Conservation (phyloP, 1,140 invertebrate genomes). For the Helicoverpa zea region DNA sequence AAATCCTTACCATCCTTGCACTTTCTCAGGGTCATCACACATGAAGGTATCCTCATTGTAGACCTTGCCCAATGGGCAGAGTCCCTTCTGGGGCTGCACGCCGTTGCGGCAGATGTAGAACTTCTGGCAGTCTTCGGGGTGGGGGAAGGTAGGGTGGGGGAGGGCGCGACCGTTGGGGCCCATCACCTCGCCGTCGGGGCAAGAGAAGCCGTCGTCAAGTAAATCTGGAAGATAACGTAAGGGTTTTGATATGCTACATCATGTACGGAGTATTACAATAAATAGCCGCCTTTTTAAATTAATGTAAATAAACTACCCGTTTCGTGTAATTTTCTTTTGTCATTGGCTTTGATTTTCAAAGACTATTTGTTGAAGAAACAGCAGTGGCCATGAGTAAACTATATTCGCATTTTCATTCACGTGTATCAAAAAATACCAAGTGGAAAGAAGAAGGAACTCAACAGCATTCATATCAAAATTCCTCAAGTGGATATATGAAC, state of each 20-base stretch:
- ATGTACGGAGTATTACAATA: too few species aligned
- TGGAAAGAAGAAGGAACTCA: too few species aligned
- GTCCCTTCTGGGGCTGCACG: constrained; percentile 91
- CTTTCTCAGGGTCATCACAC: constrained; percentile 93
- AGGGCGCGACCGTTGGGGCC: constrained; percentile 90
- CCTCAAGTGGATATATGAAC: too few species aligned
- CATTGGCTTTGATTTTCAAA: too few species aligned
- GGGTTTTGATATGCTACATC: too few species aligned
- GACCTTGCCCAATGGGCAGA: constrained; percentile 92
- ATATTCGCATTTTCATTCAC: background rate
- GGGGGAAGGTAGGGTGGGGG: constrained; percentile 93
- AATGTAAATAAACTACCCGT: too few species aligned
- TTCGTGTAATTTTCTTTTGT: too few species aligned
- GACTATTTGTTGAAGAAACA: too few species aligned
- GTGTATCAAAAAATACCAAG: too few species aligned
- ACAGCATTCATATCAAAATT: too few species aligned
- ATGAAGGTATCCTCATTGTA: constrained; percentile 94
- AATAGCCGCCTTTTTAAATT: too few species aligned
- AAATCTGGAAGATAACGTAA: constrained; percentile 80
- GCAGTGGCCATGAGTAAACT: background rate
- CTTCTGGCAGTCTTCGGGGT: constrained; percentile 94
- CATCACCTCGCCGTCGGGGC: constrained; percentile 90
- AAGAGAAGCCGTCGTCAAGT: constrained; percentile 92
- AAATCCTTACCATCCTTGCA: constrained; percentile 92
- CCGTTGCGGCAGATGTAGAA: constrained; percentile 95